A percentile compares a stretch with the other conserved stretches of the same genome.
These are phyloP conservation scores for Hemistola chrysoprasaria DNA, from an alignment of 2,888 invertebrate genomes.

Conservation along the genomic window DNA sequence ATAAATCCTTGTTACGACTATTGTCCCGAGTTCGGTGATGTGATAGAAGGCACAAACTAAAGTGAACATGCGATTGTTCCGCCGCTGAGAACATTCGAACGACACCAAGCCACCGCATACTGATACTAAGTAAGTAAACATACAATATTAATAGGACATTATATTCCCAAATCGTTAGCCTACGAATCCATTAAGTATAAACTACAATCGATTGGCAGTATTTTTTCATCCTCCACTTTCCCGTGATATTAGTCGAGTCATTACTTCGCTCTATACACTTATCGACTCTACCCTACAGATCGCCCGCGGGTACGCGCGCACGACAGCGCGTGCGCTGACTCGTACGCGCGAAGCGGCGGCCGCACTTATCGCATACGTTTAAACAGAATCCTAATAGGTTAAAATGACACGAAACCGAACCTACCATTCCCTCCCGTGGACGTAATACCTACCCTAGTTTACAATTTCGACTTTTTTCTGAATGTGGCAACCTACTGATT, in stretches of 20 bases:
- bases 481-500: constrained; percentile 15
- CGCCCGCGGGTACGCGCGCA: background rate
- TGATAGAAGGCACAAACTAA: constrained; percentile 36
- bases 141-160: constrained; percentile 71
- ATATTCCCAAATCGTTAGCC: constrained; percentile 73
- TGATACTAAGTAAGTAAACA: constrained; percentile 60
- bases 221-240: constrained; percentile 55
- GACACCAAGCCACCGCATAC: constrained; percentile 50
- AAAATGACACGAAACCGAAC: constrained; percentile 29
- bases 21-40: constrained; percentile 22
- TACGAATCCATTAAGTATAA: constrained; percentile 74
- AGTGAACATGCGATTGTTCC: constrained; percentile 23
- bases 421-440: constrained; percentile 24
- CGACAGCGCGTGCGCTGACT: background rate
- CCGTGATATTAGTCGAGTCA: constrained; percentile 59
- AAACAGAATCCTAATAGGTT: constrained; percentile 25
- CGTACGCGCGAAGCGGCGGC: constrained; percentile 1
- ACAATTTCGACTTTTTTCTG: constrained; percentile 21
- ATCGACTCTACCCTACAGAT: constrained; percentile 15
- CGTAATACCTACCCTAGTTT: constrained; percentile 27
- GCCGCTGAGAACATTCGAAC: constrained; percentile 35
- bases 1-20: constrained; percentile 24
- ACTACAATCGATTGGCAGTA: constrained; percentile 81
- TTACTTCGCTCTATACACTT: constrained; percentile 5
- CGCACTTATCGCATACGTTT: constrained; percentile 30